Base-by-base conservation (phyloP, 2,113 vertebrate genomes). In the Amia ocellicauda region DNA sequence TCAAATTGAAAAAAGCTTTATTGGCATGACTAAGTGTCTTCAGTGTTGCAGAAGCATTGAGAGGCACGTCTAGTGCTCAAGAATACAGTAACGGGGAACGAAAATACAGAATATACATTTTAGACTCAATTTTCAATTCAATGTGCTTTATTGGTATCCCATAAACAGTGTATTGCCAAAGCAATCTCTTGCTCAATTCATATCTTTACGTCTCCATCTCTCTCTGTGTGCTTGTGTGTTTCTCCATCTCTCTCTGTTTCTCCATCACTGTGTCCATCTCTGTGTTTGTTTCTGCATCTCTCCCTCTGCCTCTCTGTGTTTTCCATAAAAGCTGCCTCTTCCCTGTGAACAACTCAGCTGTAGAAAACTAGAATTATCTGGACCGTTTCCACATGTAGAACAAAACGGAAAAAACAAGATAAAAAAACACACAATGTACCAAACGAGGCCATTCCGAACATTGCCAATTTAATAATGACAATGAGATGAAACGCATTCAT, bases 361-460 rank as follows among this genome's bases (percentile, higher is more conserved):
- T 28, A 41, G 58, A 28, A 23, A 49, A 52, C 69, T 23, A 42
- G 40, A 62, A 58, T 58, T 5, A 51, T 58, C 58, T 62, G 53
- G 60, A 63, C 50, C 16, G 36, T 31, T 20, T 58, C 29, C 69
- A 58, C 5, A 36, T 36, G 31, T 36, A 36, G 31, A 36, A 36
- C 31, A 36, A 5, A 36, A 11, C 5, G 31, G 31, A 36, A 11
- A 11, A 49, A 52, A 22, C 43, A 31, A 23, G 24, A 64, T 40
- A 26, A 29, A 27, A 64, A 45, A 31, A 24, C 10, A 11, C 50
- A 41, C 5, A 24, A 20, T 4, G 9, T 14, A 22, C 22, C 29
- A 4, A 27, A 54, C 13, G 24, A 27, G 11, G 11, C 31, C 31
- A 7, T 2, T 11, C 5, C 31, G 31, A 5, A 36, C 31, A 36